These are phyloP conservation scores for Mamestra configurata DNA, from an alignment of 1,140 invertebrate species.

Conservation along the genomic window DNA sequence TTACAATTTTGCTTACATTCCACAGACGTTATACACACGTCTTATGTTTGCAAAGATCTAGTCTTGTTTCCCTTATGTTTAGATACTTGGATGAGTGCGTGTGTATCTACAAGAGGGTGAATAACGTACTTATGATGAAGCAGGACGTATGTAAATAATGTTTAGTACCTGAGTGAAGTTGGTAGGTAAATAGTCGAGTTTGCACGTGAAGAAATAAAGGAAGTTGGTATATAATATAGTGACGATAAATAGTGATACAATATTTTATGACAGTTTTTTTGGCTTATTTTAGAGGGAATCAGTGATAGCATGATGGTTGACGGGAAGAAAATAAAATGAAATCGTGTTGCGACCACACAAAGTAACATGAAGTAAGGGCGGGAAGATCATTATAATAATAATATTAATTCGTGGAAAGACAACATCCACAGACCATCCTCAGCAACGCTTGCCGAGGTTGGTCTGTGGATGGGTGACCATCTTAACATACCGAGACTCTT, in stretches of 20 bases:
- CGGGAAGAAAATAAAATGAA: too few species aligned
- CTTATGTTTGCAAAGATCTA: slow-evolving; percentile 25
- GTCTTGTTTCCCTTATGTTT: slow-evolving; percentile 18
- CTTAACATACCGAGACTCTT: too few species aligned
- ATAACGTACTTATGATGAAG: background rate
- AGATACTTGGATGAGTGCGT: slow-evolving; percentile 6
- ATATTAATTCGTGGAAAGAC: too few species aligned
- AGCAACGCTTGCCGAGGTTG: too few species aligned
- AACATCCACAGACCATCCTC: too few species aligned
- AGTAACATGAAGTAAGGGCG: too few species aligned
- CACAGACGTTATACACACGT: background rate
- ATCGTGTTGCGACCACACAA: too few species aligned
- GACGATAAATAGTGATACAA: background rate
- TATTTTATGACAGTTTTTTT: too few species aligned
- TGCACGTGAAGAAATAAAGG: background rate
- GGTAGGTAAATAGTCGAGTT: background rate
- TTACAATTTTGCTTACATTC: background rate
- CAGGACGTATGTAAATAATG: slow-evolving; percentile 16
- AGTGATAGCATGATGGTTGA: too few species aligned
- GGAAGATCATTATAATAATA: too few species aligned
- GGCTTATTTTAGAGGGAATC: too few species aligned
- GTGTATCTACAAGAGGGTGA: background rate
- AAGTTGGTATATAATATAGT: background rate
- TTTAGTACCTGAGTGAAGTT: background rate
- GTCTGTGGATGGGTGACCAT: too few species aligned